Base-by-base conservation (phyloP, 2,888 invertebrate genomes). In the Chrysodeixis includens region DNA sequence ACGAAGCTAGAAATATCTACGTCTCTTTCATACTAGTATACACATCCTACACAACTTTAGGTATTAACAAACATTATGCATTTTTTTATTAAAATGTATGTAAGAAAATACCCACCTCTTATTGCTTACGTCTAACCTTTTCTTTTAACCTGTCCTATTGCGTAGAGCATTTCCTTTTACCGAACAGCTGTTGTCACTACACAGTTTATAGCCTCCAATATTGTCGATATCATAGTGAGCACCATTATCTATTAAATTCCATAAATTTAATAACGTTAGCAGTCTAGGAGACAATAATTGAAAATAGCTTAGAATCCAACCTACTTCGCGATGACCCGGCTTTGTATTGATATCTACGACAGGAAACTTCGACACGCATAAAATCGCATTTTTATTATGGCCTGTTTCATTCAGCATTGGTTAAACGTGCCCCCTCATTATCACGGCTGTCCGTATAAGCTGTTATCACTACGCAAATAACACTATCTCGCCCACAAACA, bases 401-500 rank as follows among this genome's bases (percentile, higher is more conserved):
- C 0, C 56, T 62, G n/a, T 62, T 66, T 66, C 55, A 67, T 71
- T 74, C 52, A 66, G 14, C 54, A 71, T 76, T 76, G 53, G 52
- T 69, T 66, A 74, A 76, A 68, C 71, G 66, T 69, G 62, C 56
- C 63, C 59, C 59, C 66, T 71, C 75, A 76, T 74, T 76, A 76
- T 69, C 64, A 65, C 61, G 57, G 60, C 60, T 69, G 80, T 70
- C 75, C 79, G 66, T 74, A 76, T 62, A 71, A 26, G 26, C 26
- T 74, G 61, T 82, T 86, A 87, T 86, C 86, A 69, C 22, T 66
- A 60, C 72, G 74, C 79, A 84, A 84, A 87, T 81, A 83, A 51
- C 63, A 71, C 71, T 85, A 87, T 85, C 83, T 71, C 60, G 52
- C 18, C 35, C 63, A 73, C 78, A 80, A 86, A 77, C 60, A 72